Evolutionary conservation across 2,888 invertebrate species (phyloP).

Genomic region (Arctia plantaginis): DNA sequence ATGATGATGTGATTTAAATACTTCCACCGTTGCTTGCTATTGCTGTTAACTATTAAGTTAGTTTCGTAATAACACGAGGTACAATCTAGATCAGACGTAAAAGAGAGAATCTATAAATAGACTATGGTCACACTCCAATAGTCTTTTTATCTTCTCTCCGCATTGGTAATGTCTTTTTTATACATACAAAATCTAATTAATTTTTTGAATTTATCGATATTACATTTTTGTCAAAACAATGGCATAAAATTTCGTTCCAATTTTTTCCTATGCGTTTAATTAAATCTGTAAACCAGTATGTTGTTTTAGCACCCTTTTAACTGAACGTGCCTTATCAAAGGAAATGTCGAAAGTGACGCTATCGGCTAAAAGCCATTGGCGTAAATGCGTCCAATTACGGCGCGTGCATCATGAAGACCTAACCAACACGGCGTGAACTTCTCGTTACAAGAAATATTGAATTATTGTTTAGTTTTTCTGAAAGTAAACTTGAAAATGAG

Average conservation of each 20-base stretch:
- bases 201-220: constrained; percentile 19
- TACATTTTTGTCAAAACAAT: constrained; percentile 35
- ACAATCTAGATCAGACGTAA: not conserved
- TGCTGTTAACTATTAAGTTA: too few relatives aligned
- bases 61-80: too few relatives aligned
- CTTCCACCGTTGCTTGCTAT: too few relatives aligned
- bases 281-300: constrained; percentile 68
- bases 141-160: not conserved
- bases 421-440: constrained; percentile 53
- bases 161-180: not conserved
- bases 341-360: constrained; percentile 77
- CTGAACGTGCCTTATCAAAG: constrained; percentile 77
- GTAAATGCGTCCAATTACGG: constrained; percentile 76
- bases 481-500: not conserved
- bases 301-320: constrained; percentile 73
- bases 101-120: not conserved
- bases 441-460: constrained; percentile 39
- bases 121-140: not conserved
- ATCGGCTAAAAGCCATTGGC: constrained; percentile 73
- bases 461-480: constrained; percentile 26
- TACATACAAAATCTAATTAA: not conserved
- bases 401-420: constrained; percentile 58
- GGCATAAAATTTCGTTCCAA: constrained; percentile 30
- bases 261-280: constrained; percentile 63
- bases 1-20: too few relatives aligned